phyloP scores from a whole-genome alignment of 2,797 vertebrate genomes.

The Halcyon chelicuti region DNA sequence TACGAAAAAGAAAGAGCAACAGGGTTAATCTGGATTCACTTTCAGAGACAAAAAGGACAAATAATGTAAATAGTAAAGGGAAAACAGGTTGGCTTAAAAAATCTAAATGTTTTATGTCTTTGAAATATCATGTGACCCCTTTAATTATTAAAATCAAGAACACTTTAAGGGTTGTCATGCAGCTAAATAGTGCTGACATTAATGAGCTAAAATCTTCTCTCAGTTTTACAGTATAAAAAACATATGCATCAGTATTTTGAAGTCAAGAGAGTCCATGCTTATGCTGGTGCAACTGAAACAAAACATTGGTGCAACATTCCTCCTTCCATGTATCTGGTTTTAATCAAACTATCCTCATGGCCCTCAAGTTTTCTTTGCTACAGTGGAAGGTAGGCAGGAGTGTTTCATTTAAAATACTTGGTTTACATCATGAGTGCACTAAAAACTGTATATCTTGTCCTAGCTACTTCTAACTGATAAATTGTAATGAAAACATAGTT shows the following conservation, averaged over 20 bases:
- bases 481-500: not conserved
- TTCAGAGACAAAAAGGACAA: constrained; percentile 28
- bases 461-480: constrained; percentile 5
- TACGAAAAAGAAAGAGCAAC: not conserved
- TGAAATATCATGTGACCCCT: not conserved
- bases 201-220: constrained; percentile 38
- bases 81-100: constrained; percentile 46
- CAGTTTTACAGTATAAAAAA: constrained; percentile 66
- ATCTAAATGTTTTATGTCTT: constrained; percentile 21
- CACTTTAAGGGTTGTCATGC: constrained; percentile 12
- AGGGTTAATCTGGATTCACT: not conserved
- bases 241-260: constrained; percentile 62
- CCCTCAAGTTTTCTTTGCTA: constrained; percentile 14
- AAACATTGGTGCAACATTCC: constrained; percentile 61
- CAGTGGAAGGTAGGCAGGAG: constrained; percentile 35
- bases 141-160: constrained; percentile 31
- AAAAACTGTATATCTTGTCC: constrained; percentile 31
- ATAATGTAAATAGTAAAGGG: not conserved
- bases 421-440: not conserved
- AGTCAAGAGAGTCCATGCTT: constrained; percentile 47
- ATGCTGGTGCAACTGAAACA: constrained; percentile 60
- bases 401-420: constrained; percentile 61
- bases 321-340: constrained; percentile 62
- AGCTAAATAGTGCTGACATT: constrained; percentile 28
- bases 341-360: constrained; percentile 49